phyloP scores from a whole-genome alignment of 2,113 vertebrate species.

The Pteruthius melanotis region DNA sequence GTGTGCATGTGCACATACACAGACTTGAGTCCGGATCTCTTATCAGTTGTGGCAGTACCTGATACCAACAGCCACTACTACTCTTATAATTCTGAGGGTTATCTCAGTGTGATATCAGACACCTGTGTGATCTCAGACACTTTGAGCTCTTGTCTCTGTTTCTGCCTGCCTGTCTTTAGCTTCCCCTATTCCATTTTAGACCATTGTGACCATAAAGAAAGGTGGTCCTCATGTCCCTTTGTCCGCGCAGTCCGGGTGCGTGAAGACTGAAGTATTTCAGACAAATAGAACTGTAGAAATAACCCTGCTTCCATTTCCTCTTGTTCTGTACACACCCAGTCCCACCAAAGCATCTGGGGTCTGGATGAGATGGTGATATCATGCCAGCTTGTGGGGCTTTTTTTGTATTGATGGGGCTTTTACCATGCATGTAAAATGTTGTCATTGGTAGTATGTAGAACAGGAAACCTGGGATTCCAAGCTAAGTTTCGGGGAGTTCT shows the following conservation, averaged over 20 bases:
- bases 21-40: background rate
- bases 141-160: background rate
- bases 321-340: background rate
- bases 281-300: background rate
- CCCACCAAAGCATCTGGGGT: background rate
- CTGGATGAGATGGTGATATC: background rate
- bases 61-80: background rate
- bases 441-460: background rate
- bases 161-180: background rate
- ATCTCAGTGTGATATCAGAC: background rate
- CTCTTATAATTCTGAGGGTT: background rate
- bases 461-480: background rate
- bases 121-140: background rate
- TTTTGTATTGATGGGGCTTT: background rate
- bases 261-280: background rate
- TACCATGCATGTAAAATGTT: background rate
- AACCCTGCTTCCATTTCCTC: background rate
- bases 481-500: background rate
- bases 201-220: background rate
- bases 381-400: background rate
- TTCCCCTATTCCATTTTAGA: background rate
- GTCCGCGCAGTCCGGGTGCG: background rate
- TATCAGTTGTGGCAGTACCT: background rate
- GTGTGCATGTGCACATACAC: rapidly evolving
- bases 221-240: background rate